Evolutionary conservation across 2,113 vertebrate genomes (phyloP).

Genomic region (Morone saxatilis): DNA sequence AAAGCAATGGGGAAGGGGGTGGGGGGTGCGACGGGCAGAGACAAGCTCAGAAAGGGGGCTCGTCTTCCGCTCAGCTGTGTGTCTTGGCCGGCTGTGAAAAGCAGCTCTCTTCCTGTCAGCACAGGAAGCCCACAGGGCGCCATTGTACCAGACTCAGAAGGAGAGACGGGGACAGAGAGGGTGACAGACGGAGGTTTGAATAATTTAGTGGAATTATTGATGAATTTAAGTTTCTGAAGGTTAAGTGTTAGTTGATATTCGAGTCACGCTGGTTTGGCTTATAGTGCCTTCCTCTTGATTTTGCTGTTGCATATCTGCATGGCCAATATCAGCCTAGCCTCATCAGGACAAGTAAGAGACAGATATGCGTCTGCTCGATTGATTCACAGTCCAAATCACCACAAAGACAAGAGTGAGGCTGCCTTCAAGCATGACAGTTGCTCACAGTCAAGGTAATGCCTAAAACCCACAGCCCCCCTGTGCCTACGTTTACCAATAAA

Average conservation of each 20-base stretch:
- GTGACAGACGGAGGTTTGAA: constrained; percentile 64
- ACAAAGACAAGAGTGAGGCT: constrained; percentile 18
- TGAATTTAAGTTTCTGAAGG: constrained; percentile 52
- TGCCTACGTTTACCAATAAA: constrained; percentile 33
- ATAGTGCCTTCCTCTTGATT: neutral
- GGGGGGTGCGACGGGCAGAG: constrained; percentile 35
- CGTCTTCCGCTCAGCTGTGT: constrained; percentile 84
- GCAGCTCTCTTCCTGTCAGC: constrained; percentile 80
- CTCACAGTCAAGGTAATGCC: neutral
- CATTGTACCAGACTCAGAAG: constrained; percentile 69
- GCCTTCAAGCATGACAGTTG: constrained; percentile 8
- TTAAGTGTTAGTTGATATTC: constrained; percentile 38
- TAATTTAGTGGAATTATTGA: constrained; percentile 67
- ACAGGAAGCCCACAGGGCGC: constrained; percentile 80
- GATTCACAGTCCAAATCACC: constrained; percentile 28
- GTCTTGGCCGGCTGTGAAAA: constrained; percentile 84
- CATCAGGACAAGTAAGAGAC: constrained; percentile 13
- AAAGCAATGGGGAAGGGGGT: constrained; percentile 26
- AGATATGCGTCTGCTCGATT: constrained; percentile 30
- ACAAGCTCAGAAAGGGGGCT: constrained; percentile 68
- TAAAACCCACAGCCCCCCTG: neutral
- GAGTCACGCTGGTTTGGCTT: constrained; percentile 21
- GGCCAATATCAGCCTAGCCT: neutral
- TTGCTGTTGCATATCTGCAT: neutral
- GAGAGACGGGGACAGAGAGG: constrained; percentile 47